Evolutionary conservation across 2,797 vertebrate species (phyloP), one percentile per base, ranked within the genome.

Genomic region (Clarias fuscus): DNA sequence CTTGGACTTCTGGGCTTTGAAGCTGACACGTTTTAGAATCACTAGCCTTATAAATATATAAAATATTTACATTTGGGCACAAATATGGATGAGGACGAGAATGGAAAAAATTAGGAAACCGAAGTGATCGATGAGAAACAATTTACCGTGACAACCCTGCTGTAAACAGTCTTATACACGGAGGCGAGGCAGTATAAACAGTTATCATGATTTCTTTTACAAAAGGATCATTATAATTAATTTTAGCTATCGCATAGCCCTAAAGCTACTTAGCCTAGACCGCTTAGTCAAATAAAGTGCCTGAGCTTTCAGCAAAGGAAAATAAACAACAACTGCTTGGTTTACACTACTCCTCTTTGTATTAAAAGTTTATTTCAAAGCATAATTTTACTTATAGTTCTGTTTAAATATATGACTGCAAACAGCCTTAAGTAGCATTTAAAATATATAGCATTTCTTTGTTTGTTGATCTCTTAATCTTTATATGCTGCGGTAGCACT

Each of bases 281-380:
- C 53, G 14, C 33, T 18, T 43, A 43, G 37, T 37, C 30, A 78
- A 61, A 78, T 61, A 78, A 37, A 37, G 58, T 78, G 58, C 30
- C 11, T 10, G 73, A 8, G 48, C 3, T 27, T 27, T 78, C 10
- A 13, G 56, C 22, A 61, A 78, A 37, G 20, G 56, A 61, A 78
- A 37, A 78, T 37, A 37, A 79, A 79, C 33, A 33, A 53, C 13
- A 80, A 53, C 40, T 82, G 37, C 78, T 43, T 43, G 20, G 64
- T 59, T 79, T 27, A 37, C 61, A 18, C 7, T 30, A 59, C 13
- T 79, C 22, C 4, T 43, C 27, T 56, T 56, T 56, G 24, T 40
- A 43, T 80, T n/a, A 80, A 78, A 37, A 5, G 58, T 20, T 64
- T 80, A 78, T 33, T 33, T 30, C 14, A 76, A 56, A 56, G 73